Base-by-base conservation (phyloP, 2,888 invertebrate species). In the Drosophila austrosaltans region DNA sequence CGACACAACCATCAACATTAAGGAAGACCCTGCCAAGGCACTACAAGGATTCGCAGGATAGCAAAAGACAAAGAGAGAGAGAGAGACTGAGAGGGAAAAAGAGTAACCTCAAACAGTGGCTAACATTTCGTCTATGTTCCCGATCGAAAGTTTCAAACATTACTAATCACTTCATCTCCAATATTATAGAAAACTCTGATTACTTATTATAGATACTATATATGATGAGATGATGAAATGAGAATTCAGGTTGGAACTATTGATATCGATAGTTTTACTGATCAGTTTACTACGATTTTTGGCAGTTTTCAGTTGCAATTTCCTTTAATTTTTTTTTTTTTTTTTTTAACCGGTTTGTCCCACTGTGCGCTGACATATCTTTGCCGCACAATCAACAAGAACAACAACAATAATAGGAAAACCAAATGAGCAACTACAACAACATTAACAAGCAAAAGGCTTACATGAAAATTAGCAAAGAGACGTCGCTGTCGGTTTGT, bases 381-480 rank as follows among this genome's bases (percentile, higher is more conserved):
- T 72, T 73, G 72, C 74, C 61, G 73, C 62, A 62, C 62, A 63
- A 64, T 6, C 66, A 61, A 63, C 56, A 56, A 56, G 10, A 58
- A 68, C 66, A 42, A 40, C 40, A 61, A 61, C 73, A 77, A 68
- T 64, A 75, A 63, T 69, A 77, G 76, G 28, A 28, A 42, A 42
- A 28, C 58, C 58, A 59, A 42, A 40, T 39, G 25, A 42, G 58
- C 40, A 61, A 61, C 73, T 78, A 68, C 66, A 75, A 63, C 72
- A 77, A 63, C 75, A 72, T 73, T 61, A 76, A 70, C 71, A 76
- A 81, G 79, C 76, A 74, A 74, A 69, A 65, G 77, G 85, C 85
- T 84, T 82, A 81, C 85, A 81, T 73, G 82, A 68, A 81, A 79
- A 82, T 81, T 75, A 79, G 72, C 73, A 73, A 72, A 66, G 61